phyloP scores from a whole-genome alignment of 2,888 invertebrate genomes.

The Halictus ligatus region DNA sequence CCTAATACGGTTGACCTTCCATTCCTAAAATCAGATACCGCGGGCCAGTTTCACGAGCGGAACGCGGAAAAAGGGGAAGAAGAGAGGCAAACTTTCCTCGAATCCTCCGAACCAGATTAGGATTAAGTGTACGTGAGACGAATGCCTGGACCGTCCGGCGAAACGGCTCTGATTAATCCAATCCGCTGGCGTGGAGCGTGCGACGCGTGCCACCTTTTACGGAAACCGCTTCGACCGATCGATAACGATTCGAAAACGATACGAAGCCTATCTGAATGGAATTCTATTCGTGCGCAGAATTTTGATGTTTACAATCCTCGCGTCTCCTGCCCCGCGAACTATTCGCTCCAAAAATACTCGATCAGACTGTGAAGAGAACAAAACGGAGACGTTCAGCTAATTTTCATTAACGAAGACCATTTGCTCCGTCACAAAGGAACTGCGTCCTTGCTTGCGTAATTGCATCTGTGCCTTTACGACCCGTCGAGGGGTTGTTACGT shows the following conservation, averaged over 20 bases:
- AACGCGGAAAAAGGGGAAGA: conserved; percentile 20
- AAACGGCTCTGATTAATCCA: conserved; percentile 62
- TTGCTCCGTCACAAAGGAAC: not conserved
- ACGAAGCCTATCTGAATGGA: not conserved
- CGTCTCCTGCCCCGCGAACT: not conserved
- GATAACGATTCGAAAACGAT: conserved; percentile 4
- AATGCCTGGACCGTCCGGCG: conserved; percentile 43
- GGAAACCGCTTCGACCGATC: not conserved
- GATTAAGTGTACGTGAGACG: conserved; percentile 65
- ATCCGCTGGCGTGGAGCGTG: conserved; percentile 49
- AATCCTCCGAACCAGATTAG: conserved; percentile 68
- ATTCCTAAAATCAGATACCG: conserved; percentile 41
- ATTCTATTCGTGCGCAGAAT: conserved; percentile 1
- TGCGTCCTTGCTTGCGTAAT: not conserved
- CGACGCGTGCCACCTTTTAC: conserved; percentile 33
- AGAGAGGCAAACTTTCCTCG: conserved; percentile 39
- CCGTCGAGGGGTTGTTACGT: not conserved
- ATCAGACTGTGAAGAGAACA: not conserved
- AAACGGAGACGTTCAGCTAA: not conserved
- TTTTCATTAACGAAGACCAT: not conserved
- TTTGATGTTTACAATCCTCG: not conserved
- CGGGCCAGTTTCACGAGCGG: conserved; percentile 24
- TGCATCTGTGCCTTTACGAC: not conserved
- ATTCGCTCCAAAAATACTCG: not conserved
- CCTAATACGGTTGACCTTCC: conserved; percentile 14